phyloP scores from a whole-genome alignment of 2,113 vertebrate species.

The Isichthys henryi region DNA sequence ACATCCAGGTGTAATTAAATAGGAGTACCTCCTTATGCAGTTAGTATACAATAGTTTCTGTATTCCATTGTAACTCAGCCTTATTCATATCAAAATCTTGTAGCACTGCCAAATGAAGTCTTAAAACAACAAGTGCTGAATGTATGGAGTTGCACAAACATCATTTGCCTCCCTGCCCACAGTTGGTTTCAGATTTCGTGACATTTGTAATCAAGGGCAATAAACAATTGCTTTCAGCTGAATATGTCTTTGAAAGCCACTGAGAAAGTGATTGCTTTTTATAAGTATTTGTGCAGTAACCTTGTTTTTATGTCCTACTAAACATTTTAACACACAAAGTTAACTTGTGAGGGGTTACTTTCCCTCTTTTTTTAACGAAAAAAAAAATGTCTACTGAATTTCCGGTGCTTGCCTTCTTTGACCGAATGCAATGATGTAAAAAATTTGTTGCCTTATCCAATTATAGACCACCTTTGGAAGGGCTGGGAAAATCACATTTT shows the following conservation, averaged over 20 bases:
- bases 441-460: conserved; percentile 22
- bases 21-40: neutral
- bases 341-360: conserved; percentile 13
- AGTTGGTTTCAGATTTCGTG: neutral
- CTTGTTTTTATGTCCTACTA: conserved; percentile 32
- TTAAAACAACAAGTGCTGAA: neutral
- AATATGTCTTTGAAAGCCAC: conserved; percentile 6
- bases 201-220: neutral
- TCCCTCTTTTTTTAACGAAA: neutral
- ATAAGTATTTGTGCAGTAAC: neutral
- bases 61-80: neutral
- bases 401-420: conserved; percentile 20
- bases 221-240: neutral
- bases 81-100: neutral
- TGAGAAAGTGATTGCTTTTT: conserved; percentile 17
- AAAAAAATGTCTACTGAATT: neutral
- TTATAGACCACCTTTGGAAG: conserved; percentile 27
- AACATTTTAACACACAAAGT: conserved; percentile 36
- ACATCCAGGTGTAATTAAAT: neutral
- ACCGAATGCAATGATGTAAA: conserved; percentile 15
- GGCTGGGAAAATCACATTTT: conserved; percentile 12
- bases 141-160: neutral
- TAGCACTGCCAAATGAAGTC: conserved; percentile 10
- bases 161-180: neutral
- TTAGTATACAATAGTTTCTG: neutral